Conservation (phyloP, 2,888 invertebrate species). For the Cantharis nigra region DNA sequence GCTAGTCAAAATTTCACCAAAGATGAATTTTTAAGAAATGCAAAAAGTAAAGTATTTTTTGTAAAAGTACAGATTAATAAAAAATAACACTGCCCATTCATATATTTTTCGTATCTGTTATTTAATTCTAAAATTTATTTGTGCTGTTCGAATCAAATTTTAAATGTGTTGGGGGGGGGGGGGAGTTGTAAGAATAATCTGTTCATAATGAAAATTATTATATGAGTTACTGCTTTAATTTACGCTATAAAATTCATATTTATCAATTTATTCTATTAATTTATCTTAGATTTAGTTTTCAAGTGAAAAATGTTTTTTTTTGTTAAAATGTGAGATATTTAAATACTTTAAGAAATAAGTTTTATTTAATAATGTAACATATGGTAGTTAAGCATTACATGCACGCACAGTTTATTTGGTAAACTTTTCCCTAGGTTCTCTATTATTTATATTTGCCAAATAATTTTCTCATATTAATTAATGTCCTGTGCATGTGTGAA, state of each 20-base stretch:
- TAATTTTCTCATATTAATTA: background rate
- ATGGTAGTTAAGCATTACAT: background rate
- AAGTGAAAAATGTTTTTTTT: background rate
- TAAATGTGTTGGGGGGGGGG: background rate
- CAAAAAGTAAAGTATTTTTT: background rate
- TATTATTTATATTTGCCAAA: background rate
- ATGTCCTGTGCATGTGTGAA: background rate
- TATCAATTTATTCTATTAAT: background rate
- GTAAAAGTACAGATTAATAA: background rate
- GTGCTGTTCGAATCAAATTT: background rate
- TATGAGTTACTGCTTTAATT: background rate
- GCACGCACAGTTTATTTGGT: background rate
- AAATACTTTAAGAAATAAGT: background rate
- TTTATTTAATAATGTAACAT: background rate
- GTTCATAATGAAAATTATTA: background rate
- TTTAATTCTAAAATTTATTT: background rate
- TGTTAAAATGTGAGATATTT: background rate
- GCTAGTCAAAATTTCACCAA: constrained; percentile 2
- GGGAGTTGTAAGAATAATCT: background rate
- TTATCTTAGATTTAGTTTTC: background rate
- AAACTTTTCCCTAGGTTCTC: background rate
- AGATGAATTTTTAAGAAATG: background rate
- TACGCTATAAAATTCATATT: background rate
- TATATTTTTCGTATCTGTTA: background rate
- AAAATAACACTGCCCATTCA: background rate